Evolutionary conservation across 1,140 invertebrate species (phyloP), one percentile per base, ranked within the genome.

Genomic region (Eriocheir sinensis): DNA sequence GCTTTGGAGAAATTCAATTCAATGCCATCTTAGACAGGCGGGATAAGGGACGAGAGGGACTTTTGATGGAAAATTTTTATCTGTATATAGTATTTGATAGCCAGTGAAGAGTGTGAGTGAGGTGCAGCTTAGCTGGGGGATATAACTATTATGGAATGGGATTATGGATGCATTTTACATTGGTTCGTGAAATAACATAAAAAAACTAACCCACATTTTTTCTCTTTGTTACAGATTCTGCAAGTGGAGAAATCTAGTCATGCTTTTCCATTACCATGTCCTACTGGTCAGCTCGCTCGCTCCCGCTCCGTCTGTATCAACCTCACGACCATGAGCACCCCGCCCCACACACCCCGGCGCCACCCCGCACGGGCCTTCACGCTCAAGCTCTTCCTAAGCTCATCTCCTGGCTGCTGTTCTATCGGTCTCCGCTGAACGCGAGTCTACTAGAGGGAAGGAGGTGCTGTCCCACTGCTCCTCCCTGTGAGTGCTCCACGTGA

Each of bases 1-100:
- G 93, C 93, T 94, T 94, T 94, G 93, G 89, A 94, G 93, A 94
- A 94, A 94, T 94, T 94, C 89, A 91, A 91, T 94, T 94, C 93
- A 94, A 91, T 91, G 80, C 89, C 79, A 89, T 94, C 93, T n/a
- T 94, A 91, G 93, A 94, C 93, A n/a, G 93, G 38, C 85, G 92
- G 79, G 30, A 32, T 44, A 91, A 80, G 72, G 41, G 85, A 32
- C 32, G 40, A 79, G 60, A 88, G 27, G 21, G 48, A 79, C 81
- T 83, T 94, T 94, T 53, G 60, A 81, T 81, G 27, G 79, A 89
- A 9, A 36, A 36, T 36, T 34, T 88, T 89, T 89, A 89, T 44
- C 34, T 89, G 27, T 41, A 40, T 44, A n/a, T 40, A 48, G 30
- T 89, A 36, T 32, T 92, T 41, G 72, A 40, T 81, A n/a, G 8